Evolutionary conservation across 2,113 vertebrate species (phyloP).

Genomic region (Centropristis striata): DNA sequence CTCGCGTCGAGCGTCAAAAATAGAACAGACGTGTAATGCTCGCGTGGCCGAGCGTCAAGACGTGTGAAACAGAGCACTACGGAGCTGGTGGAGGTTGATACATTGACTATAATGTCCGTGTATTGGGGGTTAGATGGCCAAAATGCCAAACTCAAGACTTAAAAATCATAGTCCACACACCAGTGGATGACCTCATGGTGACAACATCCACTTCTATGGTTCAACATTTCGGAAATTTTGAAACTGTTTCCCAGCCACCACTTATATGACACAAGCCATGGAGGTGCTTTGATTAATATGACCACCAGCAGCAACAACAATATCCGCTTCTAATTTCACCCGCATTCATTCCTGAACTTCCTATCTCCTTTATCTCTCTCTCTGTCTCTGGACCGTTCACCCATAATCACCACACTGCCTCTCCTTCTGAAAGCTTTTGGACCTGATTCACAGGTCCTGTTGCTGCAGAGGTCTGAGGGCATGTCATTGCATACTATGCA

Average conservation of each 20-base stretch:
- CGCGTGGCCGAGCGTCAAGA: too few species aligned
- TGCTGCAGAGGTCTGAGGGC: conserved; percentile 66
- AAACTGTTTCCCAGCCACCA: background rate
- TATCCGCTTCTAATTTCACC: conserved; percentile 57
- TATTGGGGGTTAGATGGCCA: too few species aligned
- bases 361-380: conserved; percentile 61
- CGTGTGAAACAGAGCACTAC: too few species aligned
- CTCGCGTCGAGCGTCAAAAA: too few species aligned
- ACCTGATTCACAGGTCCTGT: conserved; percentile 56
- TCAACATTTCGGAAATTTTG: background rate
- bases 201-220: too few species aligned
- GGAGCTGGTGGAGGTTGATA: too few species aligned
- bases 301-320: conserved; percentile 32
- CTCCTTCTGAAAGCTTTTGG: conserved; percentile 53
- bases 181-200: too few species aligned
- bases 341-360: conserved; percentile 72
- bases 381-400: conserved; percentile 82
- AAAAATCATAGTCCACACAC: too few species aligned
- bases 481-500: conserved; percentile 92
- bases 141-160: too few species aligned
- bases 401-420: conserved; percentile 33
- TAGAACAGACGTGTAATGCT: too few species aligned
- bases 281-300: conserved; percentile 55
- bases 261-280: conserved; percentile 30
- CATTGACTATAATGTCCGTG: too few species aligned